phyloP scores from a whole-genome alignment of 2,113 vertebrate species.

The Atherinomorus stipes region DNA sequence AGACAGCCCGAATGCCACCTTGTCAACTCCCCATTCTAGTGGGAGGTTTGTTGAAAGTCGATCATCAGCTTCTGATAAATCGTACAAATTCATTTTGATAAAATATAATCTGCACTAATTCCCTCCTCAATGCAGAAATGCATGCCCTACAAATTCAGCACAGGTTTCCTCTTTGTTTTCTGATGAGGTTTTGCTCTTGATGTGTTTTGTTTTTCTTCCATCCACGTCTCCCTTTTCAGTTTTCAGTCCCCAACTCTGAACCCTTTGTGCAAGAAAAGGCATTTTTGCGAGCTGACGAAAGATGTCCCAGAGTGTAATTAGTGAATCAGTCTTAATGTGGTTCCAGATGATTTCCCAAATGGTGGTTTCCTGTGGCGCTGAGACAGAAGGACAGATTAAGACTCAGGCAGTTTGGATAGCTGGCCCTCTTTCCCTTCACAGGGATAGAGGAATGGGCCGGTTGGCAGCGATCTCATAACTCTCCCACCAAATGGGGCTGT shows the following conservation, averaged over 20 bases:
- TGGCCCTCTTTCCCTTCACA: constrained; percentile 67
- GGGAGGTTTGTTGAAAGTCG: constrained; percentile 68
- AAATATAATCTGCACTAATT: constrained; percentile 61
- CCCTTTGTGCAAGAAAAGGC: constrained; percentile 72
- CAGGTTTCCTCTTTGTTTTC: constrained; percentile 65
- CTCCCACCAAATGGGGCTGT: constrained; percentile 84
- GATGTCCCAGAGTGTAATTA: constrained; percentile 79
- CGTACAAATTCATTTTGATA: constrained; percentile 67
- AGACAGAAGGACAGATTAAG: constrained; percentile 81
- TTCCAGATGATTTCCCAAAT: constrained; percentile 83
- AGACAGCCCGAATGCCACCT: constrained; percentile 73
- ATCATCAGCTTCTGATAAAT: constrained; percentile 73
- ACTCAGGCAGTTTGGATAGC: constrained; percentile 79
- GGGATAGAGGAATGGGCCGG: constrained; percentile 73
- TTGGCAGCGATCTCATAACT: constrained; percentile 82
- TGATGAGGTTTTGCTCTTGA: constrained; percentile 54
- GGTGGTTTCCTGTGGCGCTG: constrained; percentile 82
- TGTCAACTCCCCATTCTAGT: constrained; percentile 60
- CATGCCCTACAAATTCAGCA: constrained; percentile 60
- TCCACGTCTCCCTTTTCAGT: constrained; percentile 36
- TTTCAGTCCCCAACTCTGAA: constrained; percentile 38
- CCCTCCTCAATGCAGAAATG: constrained; percentile 57
- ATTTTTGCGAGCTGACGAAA: constrained; percentile 78
- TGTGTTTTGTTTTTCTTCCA: constrained; percentile 48
- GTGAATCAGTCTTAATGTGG: constrained; percentile 80